phyloP scores from a whole-genome alignment of 2,797 vertebrate genomes.

The Silurus lanzhouensis region DNA sequence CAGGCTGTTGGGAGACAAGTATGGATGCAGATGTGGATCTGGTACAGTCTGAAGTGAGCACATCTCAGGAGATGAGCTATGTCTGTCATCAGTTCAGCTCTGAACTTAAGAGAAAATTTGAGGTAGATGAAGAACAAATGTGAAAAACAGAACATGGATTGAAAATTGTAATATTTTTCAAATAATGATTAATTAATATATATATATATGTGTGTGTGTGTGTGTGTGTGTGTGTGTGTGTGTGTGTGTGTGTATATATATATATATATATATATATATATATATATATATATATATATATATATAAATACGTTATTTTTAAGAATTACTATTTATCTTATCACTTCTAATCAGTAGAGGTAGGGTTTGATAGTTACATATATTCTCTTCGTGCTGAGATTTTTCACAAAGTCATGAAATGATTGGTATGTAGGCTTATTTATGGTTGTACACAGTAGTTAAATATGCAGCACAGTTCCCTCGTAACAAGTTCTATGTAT shows the following conservation, averaged over 20 bases:
- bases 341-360: too few species aligned
- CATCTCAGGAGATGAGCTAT: conserved; percentile 61
- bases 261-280: too few species aligned
- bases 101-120: conserved; percentile 80
- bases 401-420: not conserved
- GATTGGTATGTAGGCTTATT: not conserved
- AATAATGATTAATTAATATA: not conserved
- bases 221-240: too few species aligned
- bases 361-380: too few species aligned
- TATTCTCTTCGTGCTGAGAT: not conserved
- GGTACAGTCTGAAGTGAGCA: conserved; percentile 64
- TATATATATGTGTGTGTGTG: too few species aligned
- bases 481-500: not conserved
- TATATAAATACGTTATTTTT: too few species aligned
- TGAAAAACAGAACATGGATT: too few species aligned
- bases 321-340: too few species aligned
- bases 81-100: conserved; percentile 80
- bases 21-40: conserved; percentile 58
- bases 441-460: not conserved
- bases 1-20: conserved; percentile 61
- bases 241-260: too few species aligned
- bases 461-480: not conserved
- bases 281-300: too few species aligned
- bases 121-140: conserved; percentile 67
- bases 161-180: not conserved